Evolutionary conservation across 2,888 invertebrate genomes (phyloP), one percentile per base, ranked within the genome.

Genomic region (Hemithea aestivaria): DNA sequence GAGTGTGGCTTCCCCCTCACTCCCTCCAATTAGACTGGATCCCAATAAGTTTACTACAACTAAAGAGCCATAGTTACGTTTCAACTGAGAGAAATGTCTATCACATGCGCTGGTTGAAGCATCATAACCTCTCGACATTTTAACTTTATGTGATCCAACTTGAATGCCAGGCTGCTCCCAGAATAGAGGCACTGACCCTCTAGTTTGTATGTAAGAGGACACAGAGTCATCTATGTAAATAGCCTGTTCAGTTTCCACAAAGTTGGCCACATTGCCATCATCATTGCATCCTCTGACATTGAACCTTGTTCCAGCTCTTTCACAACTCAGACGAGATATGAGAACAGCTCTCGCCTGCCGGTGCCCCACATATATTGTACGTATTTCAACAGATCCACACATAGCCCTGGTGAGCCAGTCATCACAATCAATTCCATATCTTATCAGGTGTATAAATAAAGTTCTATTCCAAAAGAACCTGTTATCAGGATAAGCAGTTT

Each of bases 101-200:
- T 98, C 95, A 74, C 97, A 97, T 0, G 97, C 97, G 40, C 97
- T 93, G 3, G 94, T 93, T 1, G 98, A 97, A 1, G 97, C 93
- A 80, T 99, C 98, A 73, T 95, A 95, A 1, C 98, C 98, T 28
- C 99, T 90, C 0, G 98, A 98, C 85, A 99, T 92, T 76, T 96
- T 96, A 0, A 99, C 97, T 87, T 98, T 99, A 77, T 99, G 99
- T 0, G 99, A 98, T 6, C 99, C 99, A 22, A 99, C 98, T 88
- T 98, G 97, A 7, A 99, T 93, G 6, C 99, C 99, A 0, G 99
- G 98, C 71, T 99, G 99, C 72, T 99, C 99, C 98, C 99, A 99
- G 83, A 99, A 99, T 10, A 99, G 84, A 0, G 99, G 99, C 0
- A 99, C 97, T 0, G 98, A 98, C 0, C 99, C 99, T 57, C 99